These are phyloP conservation scores for Staurois parvus DNA, from an alignment of 2,797 vertebrate species.

Conservation along the genomic window DNA sequence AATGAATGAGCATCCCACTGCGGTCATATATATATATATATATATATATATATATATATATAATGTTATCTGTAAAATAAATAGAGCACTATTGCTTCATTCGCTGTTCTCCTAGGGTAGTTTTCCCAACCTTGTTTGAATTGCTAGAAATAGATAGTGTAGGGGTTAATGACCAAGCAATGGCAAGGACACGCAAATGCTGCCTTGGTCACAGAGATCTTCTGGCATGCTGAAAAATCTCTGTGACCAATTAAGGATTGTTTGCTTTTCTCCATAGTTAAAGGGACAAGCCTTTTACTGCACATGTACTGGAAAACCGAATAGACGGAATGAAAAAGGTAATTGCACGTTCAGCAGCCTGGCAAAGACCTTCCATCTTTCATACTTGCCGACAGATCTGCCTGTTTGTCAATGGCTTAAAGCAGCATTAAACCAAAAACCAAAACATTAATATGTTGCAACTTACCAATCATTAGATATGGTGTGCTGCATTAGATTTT, in stretches of 20 bases:
- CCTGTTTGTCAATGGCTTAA: too few species aligned
- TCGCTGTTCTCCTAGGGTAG: not conserved
- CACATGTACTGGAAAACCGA: not conserved
- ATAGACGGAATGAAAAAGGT: not conserved
- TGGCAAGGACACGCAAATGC: not conserved
- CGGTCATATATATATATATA: not conserved
- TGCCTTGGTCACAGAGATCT: not conserved
- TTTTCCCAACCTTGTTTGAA: not conserved
- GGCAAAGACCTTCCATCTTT: too few species aligned
- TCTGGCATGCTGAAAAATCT: not conserved
- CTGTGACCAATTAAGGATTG: not conserved
- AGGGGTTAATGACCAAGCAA: not conserved
- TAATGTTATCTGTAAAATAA: not conserved
- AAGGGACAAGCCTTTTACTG: too few species aligned
- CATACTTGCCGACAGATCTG: too few species aligned
- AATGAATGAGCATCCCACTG: not conserved
- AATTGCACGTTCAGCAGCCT: not conserved
- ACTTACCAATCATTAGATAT: too few species aligned
- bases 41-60: not conserved
- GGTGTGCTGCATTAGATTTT: too few species aligned
- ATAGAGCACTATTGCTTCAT: conserved; percentile 10
- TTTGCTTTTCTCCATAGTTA: not conserved
- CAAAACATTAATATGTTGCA: too few species aligned
- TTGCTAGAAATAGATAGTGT: not conserved
- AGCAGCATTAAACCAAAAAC: too few species aligned